Percentiles rank a stretch among this genome's conserved stretches.
phyloP scores from a whole-genome alignment of 2,797 vertebrate genomes.

The Gymnoscopelus microlampas region DNA sequence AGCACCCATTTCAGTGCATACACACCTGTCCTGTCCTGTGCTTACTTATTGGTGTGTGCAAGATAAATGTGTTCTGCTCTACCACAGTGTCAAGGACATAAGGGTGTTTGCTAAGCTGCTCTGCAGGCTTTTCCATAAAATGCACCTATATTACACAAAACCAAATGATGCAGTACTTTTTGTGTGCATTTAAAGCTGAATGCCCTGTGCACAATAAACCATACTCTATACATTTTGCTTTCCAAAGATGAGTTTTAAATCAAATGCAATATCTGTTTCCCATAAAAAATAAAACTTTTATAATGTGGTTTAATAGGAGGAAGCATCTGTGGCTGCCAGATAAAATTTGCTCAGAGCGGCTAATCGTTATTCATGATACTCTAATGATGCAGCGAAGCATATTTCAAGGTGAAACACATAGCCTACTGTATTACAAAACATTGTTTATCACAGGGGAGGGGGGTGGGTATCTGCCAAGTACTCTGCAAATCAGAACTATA shows the following conservation, averaged over 20 bases:
- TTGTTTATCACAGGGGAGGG: slow-evolving; percentile 32
- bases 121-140: slow-evolving; percentile 24
- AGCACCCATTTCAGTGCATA: slow-evolving; percentile 12
- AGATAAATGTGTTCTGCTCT: slow-evolving; percentile 31
- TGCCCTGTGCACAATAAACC: slow-evolving; percentile 34
- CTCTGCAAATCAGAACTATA: slow-evolving; percentile 24
- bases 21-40: slow-evolving; percentile 14
- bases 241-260: background rate
- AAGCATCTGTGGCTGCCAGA: background rate
- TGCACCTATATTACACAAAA: slow-evolving; percentile 30
- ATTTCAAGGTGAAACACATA: slow-evolving; percentile 53
- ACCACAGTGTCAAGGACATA: slow-evolving; percentile 24
- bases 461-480: slow-evolving; percentile 13
- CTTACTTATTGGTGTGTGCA: slow-evolving; percentile 24
- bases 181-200: slow-evolving; percentile 17
- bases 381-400: slow-evolving; percentile 49
- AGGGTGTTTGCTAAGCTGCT: slow-evolving; percentile 35
- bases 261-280: background rate
- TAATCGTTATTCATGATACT: slow-evolving; percentile 16
- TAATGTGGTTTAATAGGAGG: slow-evolving; percentile 33
- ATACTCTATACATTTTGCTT: slow-evolving; percentile 20
- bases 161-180: slow-evolving; percentile 25
- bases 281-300: slow-evolving; percentile 21
- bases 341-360: background rate
- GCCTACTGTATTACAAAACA: slow-evolving; percentile 28